Evolutionary conservation across 2,888 invertebrate genomes (phyloP).

Genomic region (Prionchulus punctatus): DNA sequence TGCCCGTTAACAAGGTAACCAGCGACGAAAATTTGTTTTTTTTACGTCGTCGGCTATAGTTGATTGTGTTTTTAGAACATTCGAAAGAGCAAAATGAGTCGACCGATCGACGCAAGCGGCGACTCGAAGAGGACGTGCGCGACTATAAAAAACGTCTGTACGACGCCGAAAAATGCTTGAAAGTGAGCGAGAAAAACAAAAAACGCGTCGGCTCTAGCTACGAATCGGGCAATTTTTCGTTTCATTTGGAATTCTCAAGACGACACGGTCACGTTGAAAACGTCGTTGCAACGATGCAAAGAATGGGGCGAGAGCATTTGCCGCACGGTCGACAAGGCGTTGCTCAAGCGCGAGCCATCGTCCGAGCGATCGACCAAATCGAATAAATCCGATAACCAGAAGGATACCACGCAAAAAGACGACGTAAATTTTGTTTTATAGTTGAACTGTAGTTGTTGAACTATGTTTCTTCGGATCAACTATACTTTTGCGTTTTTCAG

Average conservation of each 20-base stretch:
- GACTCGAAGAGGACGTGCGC: constrained; percentile 24
- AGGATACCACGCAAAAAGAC: constrained; percentile 14
- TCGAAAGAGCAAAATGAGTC: constrained; percentile 17
- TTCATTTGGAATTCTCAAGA: constrained; percentile 22
- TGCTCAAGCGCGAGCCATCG: constrained; percentile 15
- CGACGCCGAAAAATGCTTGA: constrained; percentile 22
- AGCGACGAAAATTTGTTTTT: background rate
- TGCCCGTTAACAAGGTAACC: background rate
- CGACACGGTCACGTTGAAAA: constrained; percentile 19
- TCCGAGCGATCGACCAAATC: background rate
- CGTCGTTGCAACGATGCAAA: constrained; percentile 20
- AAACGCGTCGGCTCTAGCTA: background rate
- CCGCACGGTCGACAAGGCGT: constrained; percentile 20
- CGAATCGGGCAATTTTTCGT: background rate
- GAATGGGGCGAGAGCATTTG: constrained; percentile 20
- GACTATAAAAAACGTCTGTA: constrained; percentile 24
- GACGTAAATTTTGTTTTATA: too few relatives aligned
- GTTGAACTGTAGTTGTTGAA: too few relatives aligned
- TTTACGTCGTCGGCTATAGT: too few relatives aligned
- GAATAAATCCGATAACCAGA: too few relatives aligned
- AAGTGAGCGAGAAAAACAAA: constrained; percentile 12
- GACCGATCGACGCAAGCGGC: constrained; percentile 24
- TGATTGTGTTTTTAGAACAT: constrained; percentile 14
- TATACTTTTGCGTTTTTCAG: too few relatives aligned
- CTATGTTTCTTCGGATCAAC: too few relatives aligned